Evolutionary conservation across 1,140 invertebrate species (phyloP), one percentile per base, ranked within the genome.

Genomic region (Hylaeus anthracinus): DNA sequence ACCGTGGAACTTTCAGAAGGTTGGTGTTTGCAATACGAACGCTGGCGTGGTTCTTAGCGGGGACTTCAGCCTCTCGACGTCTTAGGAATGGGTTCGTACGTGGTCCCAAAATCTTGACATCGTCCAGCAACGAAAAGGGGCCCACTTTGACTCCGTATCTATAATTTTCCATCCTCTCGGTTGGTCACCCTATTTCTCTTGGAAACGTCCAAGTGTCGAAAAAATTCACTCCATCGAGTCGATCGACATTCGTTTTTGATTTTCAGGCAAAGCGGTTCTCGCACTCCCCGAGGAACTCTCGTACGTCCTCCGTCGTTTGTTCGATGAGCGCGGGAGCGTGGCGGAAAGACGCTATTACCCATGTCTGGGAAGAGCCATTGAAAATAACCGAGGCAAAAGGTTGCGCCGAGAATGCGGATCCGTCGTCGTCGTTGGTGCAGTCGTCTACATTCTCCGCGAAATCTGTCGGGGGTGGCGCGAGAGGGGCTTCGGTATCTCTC

Each of bases 341-440:
- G 6, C 8, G 58, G n/a, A 8, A 6, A 60, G 58, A 60, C 15
- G 58, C n/a, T 60, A 37, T 60, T 60, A 60, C 26, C 14, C 58
- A 5, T 26, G 58, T 60, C 58, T 26, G 15, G 58, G 5, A 43
- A 39, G 3, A 9, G 45, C n/a, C 45, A 43, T 71, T 56, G 53
- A 71, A 71, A 71, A 58, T 71, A 71, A 71, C 43, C 53, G 39
- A 58, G 69, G 65, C 65, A 53, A 67, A 53, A 67, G 65, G n/a
- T 39, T 26, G 43, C 45, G 3, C n/a, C n/a, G 56, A 5, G 56
- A n/a, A 58, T 58, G 15, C 56, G 5, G 58, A 5, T 60, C 58
- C 58, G 26, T 9, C 26, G 26, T 15, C 10, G n/a, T 3, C n/a
- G 15, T 5, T 26, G 60, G 58, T n/a, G n/a, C 58, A 15, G 58